Conservation (phyloP, 1,140 invertebrate genomes). For the Macrotrachela quadricornifera region DNA sequence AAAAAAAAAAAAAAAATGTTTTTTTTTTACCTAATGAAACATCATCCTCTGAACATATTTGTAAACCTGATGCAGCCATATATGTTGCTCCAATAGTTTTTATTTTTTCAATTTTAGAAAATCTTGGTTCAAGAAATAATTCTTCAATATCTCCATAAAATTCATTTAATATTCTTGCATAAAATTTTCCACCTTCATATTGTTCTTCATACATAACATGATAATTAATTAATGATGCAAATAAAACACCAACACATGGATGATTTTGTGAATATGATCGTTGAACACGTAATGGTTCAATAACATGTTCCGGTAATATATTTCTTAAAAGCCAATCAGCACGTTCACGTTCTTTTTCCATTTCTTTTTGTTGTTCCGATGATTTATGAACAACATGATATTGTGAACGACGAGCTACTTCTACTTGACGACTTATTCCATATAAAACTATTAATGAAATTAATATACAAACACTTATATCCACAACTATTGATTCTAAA, state of each 20-base stretch:
- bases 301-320: constrained; percentile 79
- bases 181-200: constrained; percentile 60
- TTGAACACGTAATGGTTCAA: constrained; percentile 53
- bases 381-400: no score
- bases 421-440: no score
- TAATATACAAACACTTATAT: no score
- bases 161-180: constrained; percentile 75
- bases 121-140: constrained; percentile 53
- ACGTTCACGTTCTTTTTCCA: constrained; percentile 50
- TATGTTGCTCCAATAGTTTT: constrained; percentile 91
- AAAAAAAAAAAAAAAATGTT: constrained; percentile 27
- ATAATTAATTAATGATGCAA: constrained; percentile 82
- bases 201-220: constrained; percentile 87
- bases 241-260: constrained; percentile 70
- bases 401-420: no score
- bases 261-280: constrained; percentile 68
- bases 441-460: no score
- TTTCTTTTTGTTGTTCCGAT: constrained; percentile 16
- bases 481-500: no score
- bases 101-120: constrained; percentile 78
- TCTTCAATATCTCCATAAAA: constrained; percentile 83
- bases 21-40: constrained; percentile 29
- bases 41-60: constrained; percentile 40
- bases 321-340: constrained; percentile 85
- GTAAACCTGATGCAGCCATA: constrained; percentile 84